These are phyloP conservation scores for Dicrurus megarhynchus DNA, from an alignment of 2,113 vertebrate species.

Conservation along the genomic window DNA sequence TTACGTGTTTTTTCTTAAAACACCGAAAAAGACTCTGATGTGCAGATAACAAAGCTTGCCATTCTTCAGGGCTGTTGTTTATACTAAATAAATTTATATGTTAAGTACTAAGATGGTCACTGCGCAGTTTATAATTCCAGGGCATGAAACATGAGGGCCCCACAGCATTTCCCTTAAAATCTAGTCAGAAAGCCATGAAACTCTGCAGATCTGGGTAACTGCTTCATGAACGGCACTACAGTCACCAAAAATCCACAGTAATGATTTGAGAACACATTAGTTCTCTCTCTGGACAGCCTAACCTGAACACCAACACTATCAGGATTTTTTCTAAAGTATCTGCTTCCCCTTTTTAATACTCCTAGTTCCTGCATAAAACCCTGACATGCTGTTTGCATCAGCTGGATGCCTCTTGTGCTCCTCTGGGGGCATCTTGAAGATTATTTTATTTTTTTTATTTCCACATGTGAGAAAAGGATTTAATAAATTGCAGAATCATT, in stretches of 20 bases:
- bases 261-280: background rate
- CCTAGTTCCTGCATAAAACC: conserved; percentile 4
- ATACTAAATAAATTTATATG: conserved; percentile 1
- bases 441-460: conserved; percentile 24
- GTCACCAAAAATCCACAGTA: conserved; percentile 14
- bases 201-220: background rate
- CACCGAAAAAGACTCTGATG: background rate
- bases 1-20: background rate
- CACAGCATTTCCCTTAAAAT: conserved; percentile 27
- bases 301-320: background rate
- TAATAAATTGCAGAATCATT: conserved; percentile 65
- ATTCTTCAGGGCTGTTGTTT: conserved; percentile 17
- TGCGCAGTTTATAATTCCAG: conserved; percentile 17
- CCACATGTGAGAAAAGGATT: conserved; percentile 55
- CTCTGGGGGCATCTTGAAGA: background rate
- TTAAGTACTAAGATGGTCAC: conserved; percentile 8
- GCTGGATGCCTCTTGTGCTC: conserved; percentile 29
- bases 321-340: conserved; percentile 39
- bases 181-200: conserved; percentile 12
- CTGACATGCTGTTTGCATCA: conserved; percentile 2
- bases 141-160: background rate
- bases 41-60: background rate
- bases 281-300: conserved; percentile 29
- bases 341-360: conserved; percentile 5
- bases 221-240: conserved; percentile 9